phyloP scores from a whole-genome alignment of 1,140 invertebrate genomes.

The Drosophila serrata region DNA sequence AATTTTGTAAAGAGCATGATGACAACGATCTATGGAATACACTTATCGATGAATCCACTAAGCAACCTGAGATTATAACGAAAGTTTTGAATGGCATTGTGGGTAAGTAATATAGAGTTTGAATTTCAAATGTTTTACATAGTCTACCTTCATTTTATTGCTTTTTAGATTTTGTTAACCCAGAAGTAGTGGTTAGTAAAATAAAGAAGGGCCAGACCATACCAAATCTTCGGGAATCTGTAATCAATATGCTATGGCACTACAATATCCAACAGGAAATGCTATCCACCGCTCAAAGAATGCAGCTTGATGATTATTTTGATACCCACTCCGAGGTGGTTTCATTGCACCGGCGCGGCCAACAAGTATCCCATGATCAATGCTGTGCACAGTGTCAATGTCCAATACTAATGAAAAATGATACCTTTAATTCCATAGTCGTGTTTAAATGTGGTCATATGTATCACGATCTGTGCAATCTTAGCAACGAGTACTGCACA shows the following conservation, averaged over 20 bases:
- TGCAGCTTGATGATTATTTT: conserved; percentile 95
- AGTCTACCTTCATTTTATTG: background rate
- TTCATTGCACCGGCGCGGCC: conserved; percentile 91
- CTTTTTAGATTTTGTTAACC: conserved; percentile 91
- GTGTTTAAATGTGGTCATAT: conserved; percentile 96
- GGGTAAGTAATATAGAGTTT: conserved; percentile 34
- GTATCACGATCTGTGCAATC: conserved; percentile 93
- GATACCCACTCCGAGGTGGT: conserved; percentile 94
- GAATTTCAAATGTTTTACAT: too few species aligned
- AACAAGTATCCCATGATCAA: conserved; percentile 90
- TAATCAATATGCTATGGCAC: conserved; percentile 98
- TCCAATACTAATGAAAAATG: conserved; percentile 88
- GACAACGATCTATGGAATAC: conserved; percentile 98
- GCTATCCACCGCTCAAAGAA: conserved; percentile 95
- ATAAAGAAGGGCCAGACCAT: conserved; percentile 95
- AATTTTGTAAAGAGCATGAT: conserved; percentile 98
- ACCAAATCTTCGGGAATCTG: conserved; percentile 94
- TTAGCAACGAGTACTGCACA: conserved; percentile 86
- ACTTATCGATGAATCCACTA: conserved; percentile 95
- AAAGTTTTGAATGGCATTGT: conserved; percentile 86
- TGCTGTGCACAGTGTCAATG: conserved; percentile 91
- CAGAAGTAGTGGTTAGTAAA: conserved; percentile 93
- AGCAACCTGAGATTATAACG: conserved; percentile 92
- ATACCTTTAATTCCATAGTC: conserved; percentile 89
- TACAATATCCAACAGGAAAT: conserved; percentile 97